A percentile compares a stretch with the other conserved stretches of the same genome.
Evolutionary conservation across 2,888 invertebrate genomes (phyloP).

Genomic region (Zelleria hepariella): DNA sequence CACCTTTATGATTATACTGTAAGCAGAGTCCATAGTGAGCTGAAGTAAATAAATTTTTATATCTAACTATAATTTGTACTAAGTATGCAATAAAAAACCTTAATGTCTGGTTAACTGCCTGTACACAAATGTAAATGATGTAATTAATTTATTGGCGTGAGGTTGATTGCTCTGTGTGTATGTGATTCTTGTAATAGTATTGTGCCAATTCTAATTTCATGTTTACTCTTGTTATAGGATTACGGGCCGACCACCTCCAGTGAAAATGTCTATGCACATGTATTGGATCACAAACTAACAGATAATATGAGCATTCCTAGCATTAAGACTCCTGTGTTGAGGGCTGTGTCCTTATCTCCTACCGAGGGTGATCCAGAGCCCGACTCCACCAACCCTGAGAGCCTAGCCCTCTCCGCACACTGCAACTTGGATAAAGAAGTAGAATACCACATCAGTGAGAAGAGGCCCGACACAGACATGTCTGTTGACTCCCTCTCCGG

Average conservation of each 20-base stretch:
- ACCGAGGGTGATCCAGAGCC: constrained; percentile 56
- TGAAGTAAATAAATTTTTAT: not conserved
- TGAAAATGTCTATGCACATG: constrained; percentile 61
- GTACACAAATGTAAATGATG: not conserved
- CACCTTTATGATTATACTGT: not conserved
- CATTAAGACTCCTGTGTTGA: constrained; percentile 57
- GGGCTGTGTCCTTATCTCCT: constrained; percentile 53
- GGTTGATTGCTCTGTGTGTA: not conserved
- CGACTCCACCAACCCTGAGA: constrained; percentile 62
- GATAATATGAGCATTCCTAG: constrained; percentile 55
- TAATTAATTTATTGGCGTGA: not conserved
- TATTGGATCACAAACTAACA: constrained; percentile 63
- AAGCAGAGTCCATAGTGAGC: not conserved
- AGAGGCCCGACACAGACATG: constrained; percentile 50
- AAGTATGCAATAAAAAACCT: not conserved
- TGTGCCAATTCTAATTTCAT: not conserved
- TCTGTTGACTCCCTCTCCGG: constrained; percentile 55
- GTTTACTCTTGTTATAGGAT: constrained; percentile 50
- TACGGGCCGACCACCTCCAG: constrained; percentile 71
- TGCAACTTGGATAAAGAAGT: constrained; percentile 52
- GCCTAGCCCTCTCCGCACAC: constrained; percentile 53
- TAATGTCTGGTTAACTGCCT: not conserved
- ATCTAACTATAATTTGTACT: not conserved
- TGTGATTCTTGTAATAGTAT: not conserved
- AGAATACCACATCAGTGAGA: constrained; percentile 56